These are phyloP conservation scores for Cygnus atratus DNA, from an alignment of 2,113 vertebrate species.

Conservation along the genomic window DNA sequence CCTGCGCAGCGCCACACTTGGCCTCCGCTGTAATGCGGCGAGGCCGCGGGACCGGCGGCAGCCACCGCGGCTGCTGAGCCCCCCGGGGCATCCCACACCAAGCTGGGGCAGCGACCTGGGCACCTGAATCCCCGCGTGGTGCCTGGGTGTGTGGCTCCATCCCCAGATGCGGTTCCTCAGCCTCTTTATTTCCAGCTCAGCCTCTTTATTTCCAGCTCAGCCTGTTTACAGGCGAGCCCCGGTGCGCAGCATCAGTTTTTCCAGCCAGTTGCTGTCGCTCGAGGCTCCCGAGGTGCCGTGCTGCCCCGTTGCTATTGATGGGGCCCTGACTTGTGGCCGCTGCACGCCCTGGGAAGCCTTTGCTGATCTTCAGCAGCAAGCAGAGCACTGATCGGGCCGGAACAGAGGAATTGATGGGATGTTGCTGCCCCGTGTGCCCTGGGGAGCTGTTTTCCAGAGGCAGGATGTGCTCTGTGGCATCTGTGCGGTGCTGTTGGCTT, in stretches of 20 bases:
- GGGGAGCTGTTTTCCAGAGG: not conserved
- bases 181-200: not conserved
- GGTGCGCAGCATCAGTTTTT: not conserved
- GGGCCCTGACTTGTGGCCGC: not conserved
- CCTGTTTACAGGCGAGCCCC: not conserved
- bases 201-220: no score
- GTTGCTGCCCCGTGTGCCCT: accelerated
- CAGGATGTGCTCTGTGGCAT: not conserved
- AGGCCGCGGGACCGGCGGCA: not conserved
- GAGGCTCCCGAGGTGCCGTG: no score
- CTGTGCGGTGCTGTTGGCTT: accelerated
- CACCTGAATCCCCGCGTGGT: not conserved
- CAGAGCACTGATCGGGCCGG: accelerated
- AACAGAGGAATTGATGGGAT: no score
- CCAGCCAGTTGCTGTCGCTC: not conserved
- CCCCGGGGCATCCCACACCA: no score
- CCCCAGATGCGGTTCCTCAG: not conserved
- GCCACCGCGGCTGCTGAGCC: no score
- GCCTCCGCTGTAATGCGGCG: not conserved
- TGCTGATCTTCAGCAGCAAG: not conserved
- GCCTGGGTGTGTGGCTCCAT: not conserved
- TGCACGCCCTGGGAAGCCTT: not conserved
- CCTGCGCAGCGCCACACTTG: not conserved
- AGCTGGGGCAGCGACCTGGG: no score
- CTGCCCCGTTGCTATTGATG: not conserved